These are phyloP conservation scores for Oasisia sp. DNA, from an alignment of 2,888 invertebrate genomes.

Conservation along the genomic window DNA sequence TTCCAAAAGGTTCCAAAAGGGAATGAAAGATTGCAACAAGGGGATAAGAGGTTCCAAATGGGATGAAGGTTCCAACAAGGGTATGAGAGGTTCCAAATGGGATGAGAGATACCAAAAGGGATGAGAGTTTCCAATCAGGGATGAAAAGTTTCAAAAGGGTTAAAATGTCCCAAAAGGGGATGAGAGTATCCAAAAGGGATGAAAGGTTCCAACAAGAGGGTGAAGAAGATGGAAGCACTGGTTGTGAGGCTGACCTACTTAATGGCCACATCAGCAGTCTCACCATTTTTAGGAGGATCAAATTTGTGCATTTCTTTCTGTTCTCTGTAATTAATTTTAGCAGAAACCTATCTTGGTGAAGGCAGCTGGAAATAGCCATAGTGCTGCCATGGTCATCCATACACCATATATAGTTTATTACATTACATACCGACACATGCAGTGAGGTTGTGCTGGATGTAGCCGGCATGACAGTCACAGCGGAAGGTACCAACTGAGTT, in stretches of 20 bases:
- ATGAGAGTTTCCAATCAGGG: no score
- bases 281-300: not conserved
- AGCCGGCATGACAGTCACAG: not conserved
- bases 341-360: not conserved
- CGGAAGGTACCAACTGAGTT: slow-evolving; percentile 3
- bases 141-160: no score
- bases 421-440: slow-evolving; percentile 8
- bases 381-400: not conserved
- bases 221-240: not conserved
- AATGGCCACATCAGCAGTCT: not conserved
- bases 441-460: slow-evolving; percentile 6
- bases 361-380: not conserved
- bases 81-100: no score
- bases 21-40: no score
- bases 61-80: no score
- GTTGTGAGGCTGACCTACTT: not conserved
- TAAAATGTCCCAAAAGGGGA: not conserved
- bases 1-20: no score
- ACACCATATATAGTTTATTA: no score
- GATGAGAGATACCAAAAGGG: no score
- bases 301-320: not conserved
- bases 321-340: not conserved
- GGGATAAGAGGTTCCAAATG: no score
- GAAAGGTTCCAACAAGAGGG: not conserved
- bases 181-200: not conserved